phyloP scores from a whole-genome alignment of 1,140 invertebrate genomes.

The Cherax destructor region DNA sequence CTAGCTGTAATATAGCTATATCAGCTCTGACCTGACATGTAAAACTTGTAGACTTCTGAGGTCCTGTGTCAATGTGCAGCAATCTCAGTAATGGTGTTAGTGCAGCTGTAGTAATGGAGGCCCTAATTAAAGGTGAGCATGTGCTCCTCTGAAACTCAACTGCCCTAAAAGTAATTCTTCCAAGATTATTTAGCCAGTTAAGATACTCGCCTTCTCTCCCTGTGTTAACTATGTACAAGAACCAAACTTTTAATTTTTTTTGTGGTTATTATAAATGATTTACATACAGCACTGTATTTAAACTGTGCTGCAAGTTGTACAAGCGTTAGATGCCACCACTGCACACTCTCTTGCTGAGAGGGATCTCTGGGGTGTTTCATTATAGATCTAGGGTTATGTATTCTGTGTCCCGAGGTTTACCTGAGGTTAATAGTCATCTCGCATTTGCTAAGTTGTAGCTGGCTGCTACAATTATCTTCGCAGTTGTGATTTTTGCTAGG shows the following conservation, averaged over 20 bases:
- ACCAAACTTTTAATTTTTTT: constrained; percentile 60
- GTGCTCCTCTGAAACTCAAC: constrained; percentile 40
- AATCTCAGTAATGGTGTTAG: constrained; percentile 43
- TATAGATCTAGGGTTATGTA: constrained; percentile 52
- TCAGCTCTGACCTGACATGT: constrained; percentile 12
- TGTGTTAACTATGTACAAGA: constrained; percentile 70
- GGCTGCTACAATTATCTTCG: constrained; percentile 46
- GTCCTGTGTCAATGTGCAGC: constrained; percentile 17
- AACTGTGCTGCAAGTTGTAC: constrained; percentile 50
- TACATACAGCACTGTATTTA: constrained; percentile 24
- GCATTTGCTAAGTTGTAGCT: constrained; percentile 58
- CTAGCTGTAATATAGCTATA: constrained; percentile 27
- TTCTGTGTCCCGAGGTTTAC: constrained; percentile 54
- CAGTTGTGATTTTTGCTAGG: constrained; percentile 60
- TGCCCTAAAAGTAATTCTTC: constrained; percentile 58
- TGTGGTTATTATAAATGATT: constrained; percentile 59
- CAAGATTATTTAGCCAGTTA: constrained; percentile 66
- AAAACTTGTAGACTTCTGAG: neutral
- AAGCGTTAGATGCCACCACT: constrained; percentile 66
- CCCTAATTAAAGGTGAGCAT: neutral
- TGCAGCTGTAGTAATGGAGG: constrained; percentile 21
- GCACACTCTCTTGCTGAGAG: constrained; percentile 40
- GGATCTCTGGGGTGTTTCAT: constrained; percentile 57
- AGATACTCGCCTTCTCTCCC: constrained; percentile 70
- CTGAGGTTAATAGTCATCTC: constrained; percentile 55